A percentile compares a stretch with the other conserved stretches of the same genome.
These are phyloP conservation scores for Nasonia oneida DNA, from an alignment of 2,888 invertebrate species.

Conservation along the genomic window DNA sequence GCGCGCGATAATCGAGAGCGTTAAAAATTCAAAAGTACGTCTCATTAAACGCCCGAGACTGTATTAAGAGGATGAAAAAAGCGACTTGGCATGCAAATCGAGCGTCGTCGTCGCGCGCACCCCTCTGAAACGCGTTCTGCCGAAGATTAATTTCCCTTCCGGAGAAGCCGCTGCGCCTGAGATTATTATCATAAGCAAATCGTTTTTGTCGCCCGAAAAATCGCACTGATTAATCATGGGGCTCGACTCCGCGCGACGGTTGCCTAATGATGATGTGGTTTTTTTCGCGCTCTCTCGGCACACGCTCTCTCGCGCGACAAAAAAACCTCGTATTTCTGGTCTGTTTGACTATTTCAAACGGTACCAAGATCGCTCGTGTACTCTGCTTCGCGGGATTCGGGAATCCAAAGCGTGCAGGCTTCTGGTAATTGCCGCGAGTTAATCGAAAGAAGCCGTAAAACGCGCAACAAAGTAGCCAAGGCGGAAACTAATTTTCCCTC, in stretches of 20 bases:
- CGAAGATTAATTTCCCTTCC: constrained; percentile 13
- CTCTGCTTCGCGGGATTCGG: background rate
- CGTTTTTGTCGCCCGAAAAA: constrained; percentile 31
- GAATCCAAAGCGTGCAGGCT: background rate
- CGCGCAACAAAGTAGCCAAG: constrained; percentile 13
- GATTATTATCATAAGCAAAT: constrained; percentile 55
- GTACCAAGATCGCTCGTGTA: constrained; percentile 4
- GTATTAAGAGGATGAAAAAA: constrained; percentile 5
- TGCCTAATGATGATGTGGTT: constrained; percentile 36
- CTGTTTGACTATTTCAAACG: constrained; percentile 43
- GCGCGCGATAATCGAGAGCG: background rate
- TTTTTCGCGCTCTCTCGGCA: background rate
- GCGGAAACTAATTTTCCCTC: constrained; percentile 8
- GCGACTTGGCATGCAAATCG: constrained; percentile 7
- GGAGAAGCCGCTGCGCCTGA: background rate
- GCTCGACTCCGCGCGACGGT: constrained; percentile 13
- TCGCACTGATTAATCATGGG: constrained; percentile 47
- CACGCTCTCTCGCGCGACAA: background rate
- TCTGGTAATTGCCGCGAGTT: background rate
- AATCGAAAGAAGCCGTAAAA: background rate
- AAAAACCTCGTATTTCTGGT: constrained; percentile 33
- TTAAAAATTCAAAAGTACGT: background rate
- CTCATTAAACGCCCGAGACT: background rate
- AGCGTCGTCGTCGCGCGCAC: background rate
- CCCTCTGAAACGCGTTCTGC: background rate